phyloP scores from a whole-genome alignment of 2,888 invertebrate genomes.

The Pecten maximus region DNA sequence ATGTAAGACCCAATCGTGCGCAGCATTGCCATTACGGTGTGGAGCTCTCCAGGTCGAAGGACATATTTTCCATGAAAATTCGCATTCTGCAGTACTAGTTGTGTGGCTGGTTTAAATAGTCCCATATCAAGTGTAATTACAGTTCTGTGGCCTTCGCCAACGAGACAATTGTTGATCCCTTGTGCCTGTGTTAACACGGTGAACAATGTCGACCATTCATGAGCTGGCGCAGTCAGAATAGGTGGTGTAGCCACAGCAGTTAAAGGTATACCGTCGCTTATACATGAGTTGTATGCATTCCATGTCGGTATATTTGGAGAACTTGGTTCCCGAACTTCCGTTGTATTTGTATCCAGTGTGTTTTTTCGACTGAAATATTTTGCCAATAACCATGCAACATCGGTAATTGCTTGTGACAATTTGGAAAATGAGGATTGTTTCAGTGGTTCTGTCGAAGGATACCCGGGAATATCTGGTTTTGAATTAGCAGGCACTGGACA shows the following conservation, averaged over 20 bases:
- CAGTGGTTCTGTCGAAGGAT: no score
- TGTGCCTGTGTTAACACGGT: slow-evolving; percentile 36
- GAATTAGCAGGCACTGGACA: no score
- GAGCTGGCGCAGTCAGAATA: slow-evolving; percentile 40
- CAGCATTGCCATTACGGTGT: slow-evolving; percentile 12
- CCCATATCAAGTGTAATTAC: slow-evolving; percentile 25
- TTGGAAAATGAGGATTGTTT: no score
- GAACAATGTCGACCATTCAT: slow-evolving; percentile 36
- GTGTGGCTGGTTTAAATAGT: neutral
- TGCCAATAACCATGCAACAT: no score
- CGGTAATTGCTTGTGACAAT: no score
- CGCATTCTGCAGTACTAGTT: neutral
- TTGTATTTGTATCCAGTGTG: no score
- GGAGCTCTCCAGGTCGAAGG: slow-evolving; percentile 35
- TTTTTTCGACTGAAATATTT: no score
- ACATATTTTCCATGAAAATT: neutral
- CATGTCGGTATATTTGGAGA: neutral
- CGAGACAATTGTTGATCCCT: neutral
- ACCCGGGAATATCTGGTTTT: no score
- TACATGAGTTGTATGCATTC: slow-evolving; percentile 33
- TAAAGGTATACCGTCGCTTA: neutral
- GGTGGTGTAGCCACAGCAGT: slow-evolving; percentile 23
- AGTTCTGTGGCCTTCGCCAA: no score
- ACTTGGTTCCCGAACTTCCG: no score
- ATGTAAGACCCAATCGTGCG: slow-evolving; percentile 31